Conservation (phyloP, 2,113 vertebrate genomes). For the Macrotus californicus region DNA sequence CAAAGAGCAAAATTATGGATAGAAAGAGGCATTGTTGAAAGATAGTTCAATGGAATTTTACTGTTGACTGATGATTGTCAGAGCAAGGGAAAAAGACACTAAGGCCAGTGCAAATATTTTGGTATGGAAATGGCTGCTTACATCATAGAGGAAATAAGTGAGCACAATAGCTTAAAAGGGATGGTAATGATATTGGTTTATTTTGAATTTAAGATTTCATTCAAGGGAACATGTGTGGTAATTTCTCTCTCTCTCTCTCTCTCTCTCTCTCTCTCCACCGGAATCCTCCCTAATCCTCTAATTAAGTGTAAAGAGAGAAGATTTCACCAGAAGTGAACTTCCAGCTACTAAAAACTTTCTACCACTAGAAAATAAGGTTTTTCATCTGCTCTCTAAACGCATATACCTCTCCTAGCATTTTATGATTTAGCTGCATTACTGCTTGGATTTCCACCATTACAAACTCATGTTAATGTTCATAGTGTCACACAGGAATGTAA, state of each 20-base stretch:
- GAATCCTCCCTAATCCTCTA: too few species aligned
- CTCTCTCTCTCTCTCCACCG: neutral
- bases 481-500: neutral
- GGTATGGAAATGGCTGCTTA: neutral
- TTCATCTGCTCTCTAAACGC: neutral
- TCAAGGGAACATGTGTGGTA: neutral
- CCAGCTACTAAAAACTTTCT: neutral
- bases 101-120: neutral
- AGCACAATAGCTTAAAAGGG: fast-evolving
- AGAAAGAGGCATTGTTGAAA: neutral
- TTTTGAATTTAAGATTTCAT: neutral
- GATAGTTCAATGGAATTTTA: neutral
- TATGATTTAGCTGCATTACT: neutral
- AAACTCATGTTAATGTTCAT: neutral
- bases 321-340: neutral
- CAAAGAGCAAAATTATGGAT: neutral
- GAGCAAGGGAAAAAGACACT: neutral
- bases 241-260: neutral
- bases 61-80: neutral
- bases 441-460: neutral
- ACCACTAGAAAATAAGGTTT: neutral
- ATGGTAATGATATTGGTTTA: neutral
- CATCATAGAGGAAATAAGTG: neutral
- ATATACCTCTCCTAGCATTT: neutral
- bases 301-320: neutral